Base-by-base conservation (phyloP, 2,797 vertebrate genomes). In the Numenius phaeopus region DNA sequence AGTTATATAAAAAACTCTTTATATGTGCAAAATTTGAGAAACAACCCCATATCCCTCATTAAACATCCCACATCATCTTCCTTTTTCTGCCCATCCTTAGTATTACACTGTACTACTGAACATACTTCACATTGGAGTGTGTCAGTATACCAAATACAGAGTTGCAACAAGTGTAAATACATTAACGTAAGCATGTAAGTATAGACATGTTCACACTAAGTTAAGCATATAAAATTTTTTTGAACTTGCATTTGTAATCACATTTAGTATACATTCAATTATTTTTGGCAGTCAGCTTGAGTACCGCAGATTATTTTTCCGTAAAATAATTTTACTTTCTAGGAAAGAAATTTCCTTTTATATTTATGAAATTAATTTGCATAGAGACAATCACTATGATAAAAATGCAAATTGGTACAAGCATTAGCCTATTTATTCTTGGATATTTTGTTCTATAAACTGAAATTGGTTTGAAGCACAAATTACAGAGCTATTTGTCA, bases 381-480 rank as follows among this genome's bases (percentile, higher is more conserved):
- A 82, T 71, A 57, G 62, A 87, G 11, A 61, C 40, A 95, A 69
- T 70, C 30, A 47, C 37, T 29, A 27, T 30, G n/a, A 88, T 79
- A 81, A 93, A 93, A 87, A 94, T 57, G 50, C 22, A 90, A 89
- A 92, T n/a, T 76, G 12, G 27, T 91, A 50, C 29, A 79, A 76
- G 9, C 30, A 79, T 29, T 52, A 27, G 42, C 50, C 5, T 7
- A 37, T 91, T 84, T 87, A 86, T 32, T 57, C 44, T 82, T 66
- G 47, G n/a, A 58, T 64, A 77, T 23, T 84, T 67, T 46, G 37
- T 64, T 83, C 50, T 87, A 59, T 15, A 82, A 94, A 84, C 6
- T 57, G 62, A 46, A 85, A 59, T 32, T 92, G n/a, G 23, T 89
- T 78, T 76, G 67, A 92, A 90, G 61, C 20, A 87, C 42, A 82